phyloP scores from a whole-genome alignment of 1,140 invertebrate species.

The Leguminivora glycinivorella region DNA sequence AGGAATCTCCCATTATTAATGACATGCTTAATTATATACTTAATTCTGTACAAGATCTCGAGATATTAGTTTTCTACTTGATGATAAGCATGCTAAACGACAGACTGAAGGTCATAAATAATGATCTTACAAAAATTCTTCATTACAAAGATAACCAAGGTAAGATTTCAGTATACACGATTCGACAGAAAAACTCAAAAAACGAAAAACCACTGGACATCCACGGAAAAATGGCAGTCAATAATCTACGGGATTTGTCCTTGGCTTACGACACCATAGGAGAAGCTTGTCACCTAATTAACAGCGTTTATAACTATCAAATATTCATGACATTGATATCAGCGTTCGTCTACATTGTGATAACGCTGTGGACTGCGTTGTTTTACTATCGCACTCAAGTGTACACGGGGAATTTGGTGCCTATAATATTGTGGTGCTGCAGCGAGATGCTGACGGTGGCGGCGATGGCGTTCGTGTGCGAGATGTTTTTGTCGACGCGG shows the following conservation, averaged over 20 bases:
- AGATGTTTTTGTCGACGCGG: constrained; percentile 4
- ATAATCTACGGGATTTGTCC: constrained; percentile 48
- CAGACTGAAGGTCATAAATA: constrained; percentile 50
- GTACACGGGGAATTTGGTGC: constrained; percentile 35
- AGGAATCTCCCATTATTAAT: constrained; percentile 15
- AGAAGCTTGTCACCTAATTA: constrained; percentile 46
- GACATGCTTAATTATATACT: constrained; percentile 39
- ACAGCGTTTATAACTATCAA: constrained; percentile 54
- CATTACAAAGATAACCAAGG: constrained; percentile 36
- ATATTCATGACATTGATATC: constrained; percentile 54
- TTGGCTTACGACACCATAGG: constrained; percentile 49
- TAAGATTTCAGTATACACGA: constrained; percentile 33
- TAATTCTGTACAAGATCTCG: constrained; percentile 50
- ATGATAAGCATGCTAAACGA: constrained; percentile 45
- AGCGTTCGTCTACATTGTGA: constrained; percentile 54
- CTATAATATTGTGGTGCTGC: constrained; percentile 45
- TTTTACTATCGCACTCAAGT: constrained; percentile 41
- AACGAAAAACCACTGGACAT: constrained; percentile 40
- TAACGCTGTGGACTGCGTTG: constrained; percentile 56
- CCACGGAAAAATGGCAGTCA: constrained; percentile 40
- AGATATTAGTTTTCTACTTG: constrained; percentile 49
- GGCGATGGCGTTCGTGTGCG: constrained; percentile 37
- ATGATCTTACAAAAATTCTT: constrained; percentile 45
- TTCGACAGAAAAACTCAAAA: constrained; percentile 30
- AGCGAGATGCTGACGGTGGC: constrained; percentile 47